These are phyloP conservation scores for Sympetrum striolatum DNA, from an alignment of 2,888 invertebrate genomes.

Conservation along the genomic window DNA sequence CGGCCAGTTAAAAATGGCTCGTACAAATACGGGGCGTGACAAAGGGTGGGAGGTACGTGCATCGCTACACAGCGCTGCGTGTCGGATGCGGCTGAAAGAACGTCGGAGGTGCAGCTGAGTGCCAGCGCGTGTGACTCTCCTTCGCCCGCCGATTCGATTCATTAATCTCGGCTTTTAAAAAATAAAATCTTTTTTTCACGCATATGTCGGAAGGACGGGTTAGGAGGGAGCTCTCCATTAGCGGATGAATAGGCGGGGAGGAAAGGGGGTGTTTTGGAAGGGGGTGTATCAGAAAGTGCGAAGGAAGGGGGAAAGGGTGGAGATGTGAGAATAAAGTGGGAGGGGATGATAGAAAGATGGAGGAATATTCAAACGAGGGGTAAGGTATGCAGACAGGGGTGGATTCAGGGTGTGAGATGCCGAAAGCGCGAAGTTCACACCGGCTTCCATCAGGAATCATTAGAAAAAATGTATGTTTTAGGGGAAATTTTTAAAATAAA, in stretches of 20 bases:
- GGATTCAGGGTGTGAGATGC: no score
- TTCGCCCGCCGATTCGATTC: conserved; percentile 31
- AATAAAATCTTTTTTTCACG: conserved; percentile 35
- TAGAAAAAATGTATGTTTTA: no score
- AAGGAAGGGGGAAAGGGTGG: neutral
- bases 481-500: no score
- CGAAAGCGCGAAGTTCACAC: no score
- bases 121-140: conserved; percentile 25
- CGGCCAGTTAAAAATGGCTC: conserved; percentile 30
- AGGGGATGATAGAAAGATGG: neutral
- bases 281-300: neutral
- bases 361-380: neutral
- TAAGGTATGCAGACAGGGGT: no score
- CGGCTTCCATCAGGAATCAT: no score
- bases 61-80: conserved; percentile 30
- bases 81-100: conserved; percentile 40
- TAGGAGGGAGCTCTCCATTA: conserved; percentile 35
- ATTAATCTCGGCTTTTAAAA: conserved; percentile 41
- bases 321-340: neutral
- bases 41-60: neutral
- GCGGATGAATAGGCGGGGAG: conserved; percentile 36
- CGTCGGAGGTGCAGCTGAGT: neutral
- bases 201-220: conserved; percentile 25
- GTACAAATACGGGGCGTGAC: conserved; percentile 23
- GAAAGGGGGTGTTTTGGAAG: neutral